A percentile compares a stretch with the other conserved stretches of the same genome.
Conservation (phyloP, 2,113 vertebrate species). For the Panthera leo region DNA sequence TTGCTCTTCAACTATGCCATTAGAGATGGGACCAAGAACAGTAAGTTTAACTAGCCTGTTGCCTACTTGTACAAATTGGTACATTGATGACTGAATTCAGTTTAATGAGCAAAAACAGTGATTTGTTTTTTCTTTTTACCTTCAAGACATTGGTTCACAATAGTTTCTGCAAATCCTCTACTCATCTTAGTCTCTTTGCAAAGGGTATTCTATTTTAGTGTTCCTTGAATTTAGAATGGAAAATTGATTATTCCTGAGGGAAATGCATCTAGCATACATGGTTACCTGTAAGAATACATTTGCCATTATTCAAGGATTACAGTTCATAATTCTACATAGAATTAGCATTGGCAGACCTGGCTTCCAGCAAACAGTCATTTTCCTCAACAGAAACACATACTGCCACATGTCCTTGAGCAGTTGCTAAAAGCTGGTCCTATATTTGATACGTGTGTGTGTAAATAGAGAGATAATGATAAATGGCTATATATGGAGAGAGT, state of each 20-base stretch:
- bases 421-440: constrained; percentile 9
- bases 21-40: background rate
- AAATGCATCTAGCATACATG: background rate
- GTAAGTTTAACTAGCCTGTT: background rate
- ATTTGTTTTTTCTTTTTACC: background rate
- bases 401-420: background rate
- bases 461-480: background rate
- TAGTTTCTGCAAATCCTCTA: background rate
- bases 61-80: background rate
- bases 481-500: background rate
- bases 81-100: background rate
- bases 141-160: background rate
- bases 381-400: constrained; percentile 23
- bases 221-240: background rate
- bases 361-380: constrained; percentile 56
- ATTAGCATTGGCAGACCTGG: constrained; percentile 51
- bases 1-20: background rate
- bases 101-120: background rate
- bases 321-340: constrained; percentile 66
- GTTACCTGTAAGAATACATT: constrained; percentile 62
- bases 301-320: constrained; percentile 69
- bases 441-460: background rate
- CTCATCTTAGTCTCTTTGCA: background rate
- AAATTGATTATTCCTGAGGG: constrained; percentile 54
- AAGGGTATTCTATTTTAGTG: background rate